phyloP scores from a whole-genome alignment of 2,113 vertebrate genomes.

The Ochotona curzoniae region DNA sequence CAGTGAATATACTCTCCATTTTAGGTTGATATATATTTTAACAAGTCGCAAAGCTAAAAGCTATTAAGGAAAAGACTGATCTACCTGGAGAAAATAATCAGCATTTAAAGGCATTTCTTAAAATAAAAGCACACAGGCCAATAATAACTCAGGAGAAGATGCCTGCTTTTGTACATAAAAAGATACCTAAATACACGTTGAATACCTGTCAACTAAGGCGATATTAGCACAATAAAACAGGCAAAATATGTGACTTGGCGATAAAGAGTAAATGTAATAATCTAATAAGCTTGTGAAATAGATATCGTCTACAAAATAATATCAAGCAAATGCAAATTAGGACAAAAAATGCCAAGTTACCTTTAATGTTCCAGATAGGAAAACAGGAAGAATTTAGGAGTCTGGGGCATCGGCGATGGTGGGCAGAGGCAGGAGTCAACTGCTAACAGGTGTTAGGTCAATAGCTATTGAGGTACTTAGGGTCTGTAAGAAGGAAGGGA shows the following conservation, averaged over 20 bases:
- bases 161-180: background rate
- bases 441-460: background rate
- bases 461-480: accelerated
- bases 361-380: background rate
- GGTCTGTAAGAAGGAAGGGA: background rate
- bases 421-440: background rate
- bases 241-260: conserved; percentile 61
- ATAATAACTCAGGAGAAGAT: background rate
- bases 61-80: background rate
- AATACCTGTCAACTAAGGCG: background rate
- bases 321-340: background rate
- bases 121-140: background rate
- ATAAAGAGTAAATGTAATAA: background rate
- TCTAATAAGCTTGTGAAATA: background rate
- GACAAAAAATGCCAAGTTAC: no score
- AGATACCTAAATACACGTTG: background rate
- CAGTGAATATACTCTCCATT: background rate
- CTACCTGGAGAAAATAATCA: background rate
- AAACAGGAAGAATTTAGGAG: background rate
- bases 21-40: background rate
- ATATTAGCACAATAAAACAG: conserved; percentile 74
- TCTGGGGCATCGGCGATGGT: background rate
- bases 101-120: background rate
- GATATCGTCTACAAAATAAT: background rate
- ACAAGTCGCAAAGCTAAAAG: background rate